Percentiles rank a stretch among this genome's conserved stretches.
phyloP scores from a whole-genome alignment of 2,888 invertebrate genomes.

The Drosophila testacea region DNA sequence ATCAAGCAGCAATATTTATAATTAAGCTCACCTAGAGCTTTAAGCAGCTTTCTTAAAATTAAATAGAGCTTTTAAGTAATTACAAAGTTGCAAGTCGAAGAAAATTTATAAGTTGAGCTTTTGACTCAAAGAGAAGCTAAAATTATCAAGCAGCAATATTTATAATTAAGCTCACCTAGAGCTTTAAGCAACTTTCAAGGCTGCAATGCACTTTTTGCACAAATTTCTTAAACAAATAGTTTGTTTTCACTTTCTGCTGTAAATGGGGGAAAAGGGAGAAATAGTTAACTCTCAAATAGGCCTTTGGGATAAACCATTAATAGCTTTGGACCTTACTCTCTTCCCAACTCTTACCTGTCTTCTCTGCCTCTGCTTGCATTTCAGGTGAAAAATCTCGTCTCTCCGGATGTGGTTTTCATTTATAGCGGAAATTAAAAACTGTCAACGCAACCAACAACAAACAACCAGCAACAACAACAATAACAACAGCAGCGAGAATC shows the following conservation, averaged over 20 bases:
- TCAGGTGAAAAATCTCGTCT: conserved; percentile 29
- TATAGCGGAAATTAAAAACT: conserved; percentile 80
- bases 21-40: not conserved
- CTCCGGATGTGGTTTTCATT: conserved; percentile 72
- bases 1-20: no score
- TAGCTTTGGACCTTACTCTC: conserved; percentile 1
- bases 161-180: not conserved
- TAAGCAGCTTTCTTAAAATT: not conserved
- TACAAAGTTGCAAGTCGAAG: no score
- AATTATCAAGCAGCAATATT: no score
- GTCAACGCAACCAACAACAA: conserved; percentile 48
- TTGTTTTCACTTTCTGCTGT: no score
- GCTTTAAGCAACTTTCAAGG: not conserved
- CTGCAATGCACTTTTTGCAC: no score
- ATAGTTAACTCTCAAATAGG: not conserved
- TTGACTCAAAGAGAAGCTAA: no score
- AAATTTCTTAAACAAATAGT: no score
- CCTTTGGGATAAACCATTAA: conserved; percentile 20
- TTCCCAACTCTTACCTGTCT: not conserved
- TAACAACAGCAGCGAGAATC: not conserved
- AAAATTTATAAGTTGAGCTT: no score
- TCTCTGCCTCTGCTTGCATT: not conserved
- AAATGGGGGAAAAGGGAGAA: no score
- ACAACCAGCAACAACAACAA: not conserved
- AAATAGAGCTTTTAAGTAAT: no score